Conservation (phyloP, 2,113 vertebrate genomes). For the Bungarus multicinctus region DNA sequence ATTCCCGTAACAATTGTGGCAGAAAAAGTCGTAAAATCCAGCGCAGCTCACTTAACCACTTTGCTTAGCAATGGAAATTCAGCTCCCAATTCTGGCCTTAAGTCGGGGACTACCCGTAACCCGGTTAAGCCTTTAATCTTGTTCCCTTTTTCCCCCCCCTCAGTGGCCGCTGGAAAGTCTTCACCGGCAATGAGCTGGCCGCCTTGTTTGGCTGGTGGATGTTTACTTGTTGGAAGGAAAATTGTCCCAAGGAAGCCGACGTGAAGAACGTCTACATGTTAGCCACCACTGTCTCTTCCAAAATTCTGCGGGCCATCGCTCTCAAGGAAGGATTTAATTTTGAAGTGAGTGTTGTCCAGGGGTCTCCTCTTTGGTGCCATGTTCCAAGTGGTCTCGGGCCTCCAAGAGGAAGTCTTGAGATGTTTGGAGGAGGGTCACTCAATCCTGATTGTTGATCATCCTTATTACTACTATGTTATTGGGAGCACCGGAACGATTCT, state of each 20-base stretch:
- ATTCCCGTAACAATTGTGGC: too few species aligned
- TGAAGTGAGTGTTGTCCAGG: conserved; percentile 73
- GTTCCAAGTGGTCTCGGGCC: neutral
- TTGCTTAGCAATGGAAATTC: too few species aligned
- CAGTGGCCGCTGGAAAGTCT: conserved; percentile 89
- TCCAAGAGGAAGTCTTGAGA: neutral
- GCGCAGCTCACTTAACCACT: too few species aligned
- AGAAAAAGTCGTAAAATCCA: too few species aligned
- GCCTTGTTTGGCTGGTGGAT: conserved; percentile 97
- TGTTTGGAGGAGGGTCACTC: neutral
- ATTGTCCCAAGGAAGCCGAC: conserved; percentile 62
- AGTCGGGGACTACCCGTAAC: neutral
- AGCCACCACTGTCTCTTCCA: conserved; percentile 92
- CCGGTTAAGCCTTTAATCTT: neutral
- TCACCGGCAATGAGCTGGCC: conserved; percentile 90
- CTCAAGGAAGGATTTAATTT: conserved; percentile 86
- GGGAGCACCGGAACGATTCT: too few species aligned
- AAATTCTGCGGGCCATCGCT: conserved; percentile 86
- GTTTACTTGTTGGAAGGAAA: conserved; percentile 85
- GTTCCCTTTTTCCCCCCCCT: neutral
- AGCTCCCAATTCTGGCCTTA: too few species aligned
- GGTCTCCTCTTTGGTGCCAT: neutral
- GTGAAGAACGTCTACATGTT: conserved; percentile 82
- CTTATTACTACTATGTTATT: too few species aligned
- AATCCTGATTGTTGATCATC: neutral